Evolutionary conservation across 2,113 vertebrate species (phyloP).

Genomic region (Pterocles orientalis): DNA sequence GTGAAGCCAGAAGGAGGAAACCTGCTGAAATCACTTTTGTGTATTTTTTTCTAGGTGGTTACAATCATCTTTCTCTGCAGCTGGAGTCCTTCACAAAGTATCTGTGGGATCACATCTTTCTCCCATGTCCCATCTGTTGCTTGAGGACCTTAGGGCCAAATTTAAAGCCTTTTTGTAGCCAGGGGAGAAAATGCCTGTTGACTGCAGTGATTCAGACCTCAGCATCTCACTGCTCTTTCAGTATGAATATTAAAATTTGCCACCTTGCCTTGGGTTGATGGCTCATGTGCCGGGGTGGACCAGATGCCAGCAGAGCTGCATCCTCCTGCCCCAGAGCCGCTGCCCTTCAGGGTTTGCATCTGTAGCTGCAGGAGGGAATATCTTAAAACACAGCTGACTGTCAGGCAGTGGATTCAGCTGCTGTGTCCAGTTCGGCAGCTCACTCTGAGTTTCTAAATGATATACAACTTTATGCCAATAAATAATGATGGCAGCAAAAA

Average conservation of each 20-base stretch:
- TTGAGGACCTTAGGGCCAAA: neutral
- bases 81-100: neutral
- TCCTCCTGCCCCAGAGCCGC: neutral
- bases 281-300: neutral
- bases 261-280: neutral
- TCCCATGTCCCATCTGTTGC: neutral
- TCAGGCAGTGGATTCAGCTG: neutral
- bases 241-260: neutral
- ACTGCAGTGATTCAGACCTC: neutral
- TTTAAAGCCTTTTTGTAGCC: neutral
- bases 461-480: slow-evolving; percentile 44
- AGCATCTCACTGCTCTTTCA: neutral
- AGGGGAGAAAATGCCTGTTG: neutral
- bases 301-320: neutral
- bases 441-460: neutral
- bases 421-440: neutral
- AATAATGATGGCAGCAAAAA: neutral
- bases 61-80: neutral
- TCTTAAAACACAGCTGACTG: neutral
- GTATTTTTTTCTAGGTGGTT: neutral
- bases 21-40: neutral
- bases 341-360: slow-evolving; percentile 2
- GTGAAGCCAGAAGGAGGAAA: neutral
- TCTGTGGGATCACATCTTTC: neutral
- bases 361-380: neutral